These are phyloP conservation scores for Melipona quadrifasciata DNA, from an alignment of 1,140 invertebrate genomes.

Conservation along the genomic window DNA sequence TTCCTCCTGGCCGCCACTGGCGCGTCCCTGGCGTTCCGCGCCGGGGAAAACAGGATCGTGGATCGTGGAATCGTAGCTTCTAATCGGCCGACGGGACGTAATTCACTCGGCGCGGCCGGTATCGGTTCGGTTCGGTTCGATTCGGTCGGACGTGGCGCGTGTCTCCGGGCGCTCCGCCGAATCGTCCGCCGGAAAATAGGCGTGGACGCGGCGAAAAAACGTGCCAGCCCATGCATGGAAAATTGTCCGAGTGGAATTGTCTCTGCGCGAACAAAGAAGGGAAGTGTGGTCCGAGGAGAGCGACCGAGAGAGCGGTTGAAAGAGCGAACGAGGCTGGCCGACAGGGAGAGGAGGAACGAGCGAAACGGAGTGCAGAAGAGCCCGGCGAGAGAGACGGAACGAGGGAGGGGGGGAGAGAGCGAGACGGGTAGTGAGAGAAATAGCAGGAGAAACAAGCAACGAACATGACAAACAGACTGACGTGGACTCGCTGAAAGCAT, in stretches of 20 bases:
- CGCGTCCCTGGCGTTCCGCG: no score
- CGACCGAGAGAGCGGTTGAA: slow-evolving; percentile 6
- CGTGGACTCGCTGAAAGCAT: slow-evolving; percentile 51
- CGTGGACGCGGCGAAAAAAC: slow-evolving; percentile 70
- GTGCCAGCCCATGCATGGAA: slow-evolving; percentile 66
- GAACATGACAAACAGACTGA: slow-evolving; percentile 56
- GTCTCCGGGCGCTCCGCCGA: slow-evolving; percentile 48
- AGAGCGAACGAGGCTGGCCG: slow-evolving; percentile 8
- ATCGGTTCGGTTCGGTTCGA: background rate
- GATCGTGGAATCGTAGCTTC: background rate
- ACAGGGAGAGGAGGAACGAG: slow-evolving; percentile 19
- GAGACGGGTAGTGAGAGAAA: background rate
- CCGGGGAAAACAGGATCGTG: background rate
- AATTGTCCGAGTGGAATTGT: slow-evolving; percentile 67
- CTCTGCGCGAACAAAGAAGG: slow-evolving; percentile 34
- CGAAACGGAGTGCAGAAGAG: slow-evolving; percentile 13
- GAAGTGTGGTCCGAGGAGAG: background rate
- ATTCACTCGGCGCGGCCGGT: background rate
- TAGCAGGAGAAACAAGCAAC: slow-evolving; percentile 39
- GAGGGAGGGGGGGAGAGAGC: background rate
- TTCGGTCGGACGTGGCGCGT: slow-evolving; percentile 3
- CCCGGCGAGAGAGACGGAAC: background rate
- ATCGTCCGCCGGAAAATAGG: slow-evolving; percentile 69
- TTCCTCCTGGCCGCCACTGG: background rate
- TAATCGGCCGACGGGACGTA: slow-evolving; percentile 8